A percentile compares a stretch with the other conserved stretches of the same genome.
phyloP scores from a whole-genome alignment of 1,140 invertebrate genomes.

The Macrocentrus cingulum region DNA sequence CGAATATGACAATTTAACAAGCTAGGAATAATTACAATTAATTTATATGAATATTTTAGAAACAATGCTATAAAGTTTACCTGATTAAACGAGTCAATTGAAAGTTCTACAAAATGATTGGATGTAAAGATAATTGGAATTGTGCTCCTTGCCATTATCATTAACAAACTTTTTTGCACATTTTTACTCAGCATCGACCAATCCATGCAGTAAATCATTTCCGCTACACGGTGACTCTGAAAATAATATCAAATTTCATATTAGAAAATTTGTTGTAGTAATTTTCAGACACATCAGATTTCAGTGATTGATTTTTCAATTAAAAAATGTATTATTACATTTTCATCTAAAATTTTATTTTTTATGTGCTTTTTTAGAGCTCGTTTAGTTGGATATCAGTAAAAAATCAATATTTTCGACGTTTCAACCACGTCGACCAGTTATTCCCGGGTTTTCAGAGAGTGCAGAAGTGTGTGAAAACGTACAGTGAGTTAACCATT shows the following conservation, averaged over 20 bases:
- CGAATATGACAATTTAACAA: slow-evolving; percentile 19
- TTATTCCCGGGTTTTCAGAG: too few species aligned
- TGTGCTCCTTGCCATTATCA: not conserved
- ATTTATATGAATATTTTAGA: not conserved
- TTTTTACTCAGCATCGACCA: not conserved
- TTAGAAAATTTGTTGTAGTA: too few species aligned
- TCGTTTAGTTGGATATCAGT: too few species aligned
- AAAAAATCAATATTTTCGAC: too few species aligned
- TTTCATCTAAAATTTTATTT: too few species aligned
- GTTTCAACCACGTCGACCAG: too few species aligned
- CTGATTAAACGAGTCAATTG: slow-evolving; percentile 6
- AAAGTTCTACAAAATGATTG: not conserved
- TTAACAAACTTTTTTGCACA: not conserved
- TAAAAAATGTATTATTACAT: too few species aligned
- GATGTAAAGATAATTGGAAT: not conserved
- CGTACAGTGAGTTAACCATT: too few species aligned
- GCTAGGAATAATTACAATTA: not conserved
- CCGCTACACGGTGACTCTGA: not conserved
- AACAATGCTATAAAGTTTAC: slow-evolving; percentile 3
- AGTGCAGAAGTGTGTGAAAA: too few species aligned
- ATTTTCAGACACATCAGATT: too few species aligned
- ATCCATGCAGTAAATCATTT: slow-evolving; percentile 1
- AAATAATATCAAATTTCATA: not conserved
- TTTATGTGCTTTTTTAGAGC: too few species aligned
- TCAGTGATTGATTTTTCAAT: too few species aligned